Conservation (phyloP, 2,797 vertebrate genomes). For the Cetoscarus ocellatus region DNA sequence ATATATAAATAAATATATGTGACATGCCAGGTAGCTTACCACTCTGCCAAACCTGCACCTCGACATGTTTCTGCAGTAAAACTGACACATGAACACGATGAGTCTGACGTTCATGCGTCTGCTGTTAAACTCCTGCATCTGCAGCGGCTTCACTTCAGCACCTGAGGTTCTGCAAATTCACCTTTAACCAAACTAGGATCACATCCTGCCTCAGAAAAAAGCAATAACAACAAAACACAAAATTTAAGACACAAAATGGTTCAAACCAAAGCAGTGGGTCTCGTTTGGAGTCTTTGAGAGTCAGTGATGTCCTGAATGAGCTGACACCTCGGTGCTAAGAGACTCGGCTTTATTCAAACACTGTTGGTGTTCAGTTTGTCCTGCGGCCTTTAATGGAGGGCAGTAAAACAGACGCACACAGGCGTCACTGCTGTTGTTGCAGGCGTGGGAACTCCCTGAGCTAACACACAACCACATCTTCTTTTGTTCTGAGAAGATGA, state of each 20-base stretch:
- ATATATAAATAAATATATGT: too few relatives aligned
- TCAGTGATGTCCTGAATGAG: slow-evolving; percentile 67
- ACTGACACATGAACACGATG: too few relatives aligned
- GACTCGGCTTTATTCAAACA: slow-evolving; percentile 64
- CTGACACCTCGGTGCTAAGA: slow-evolving; percentile 66
- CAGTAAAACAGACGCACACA: slow-evolving; percentile 53
- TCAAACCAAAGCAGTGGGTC: neutral
- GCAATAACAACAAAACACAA: neutral
- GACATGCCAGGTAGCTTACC: too few relatives aligned
- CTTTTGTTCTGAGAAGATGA: slow-evolving; percentile 1
- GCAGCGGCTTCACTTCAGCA: too few relatives aligned
- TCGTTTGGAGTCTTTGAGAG: slow-evolving; percentile 40
- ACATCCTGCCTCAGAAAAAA: too few relatives aligned
- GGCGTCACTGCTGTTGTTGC: slow-evolving; percentile 40
- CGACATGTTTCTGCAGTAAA: too few relatives aligned
- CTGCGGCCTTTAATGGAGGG: slow-evolving; percentile 34
- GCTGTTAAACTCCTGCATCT: too few relatives aligned
- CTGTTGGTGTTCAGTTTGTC: slow-evolving; percentile 58
- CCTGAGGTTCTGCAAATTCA: too few relatives aligned
- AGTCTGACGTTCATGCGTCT: too few relatives aligned
- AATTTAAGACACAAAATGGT: neutral
- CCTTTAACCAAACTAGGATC: too few relatives aligned
- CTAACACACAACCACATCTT: slow-evolving; percentile 16
- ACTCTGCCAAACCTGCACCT: too few relatives aligned
- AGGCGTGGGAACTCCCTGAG: slow-evolving; percentile 61